phyloP scores from a whole-genome alignment of 2,113 vertebrate species.

The Neodon shergylaensis region DNA sequence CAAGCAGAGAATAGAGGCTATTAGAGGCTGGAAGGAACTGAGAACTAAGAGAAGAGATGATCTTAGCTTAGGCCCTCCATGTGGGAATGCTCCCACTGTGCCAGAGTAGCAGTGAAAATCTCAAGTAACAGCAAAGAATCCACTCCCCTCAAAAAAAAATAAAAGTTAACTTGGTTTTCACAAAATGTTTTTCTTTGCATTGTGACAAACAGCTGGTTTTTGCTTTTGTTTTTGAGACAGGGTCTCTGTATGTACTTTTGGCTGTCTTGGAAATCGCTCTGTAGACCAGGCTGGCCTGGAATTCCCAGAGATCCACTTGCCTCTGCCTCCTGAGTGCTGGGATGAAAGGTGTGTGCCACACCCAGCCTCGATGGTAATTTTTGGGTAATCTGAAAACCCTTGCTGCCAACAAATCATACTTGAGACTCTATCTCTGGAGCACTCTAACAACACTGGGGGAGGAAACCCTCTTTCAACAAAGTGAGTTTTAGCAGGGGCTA shows the following conservation, averaged over 20 bases:
- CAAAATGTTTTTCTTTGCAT: neutral
- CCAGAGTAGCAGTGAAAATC: neutral
- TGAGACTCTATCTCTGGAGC: neutral
- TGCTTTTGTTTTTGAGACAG: neutral
- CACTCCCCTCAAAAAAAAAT: neutral
- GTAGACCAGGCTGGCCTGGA: neutral
- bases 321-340: neutral
- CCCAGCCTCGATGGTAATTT: neutral
- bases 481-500: neutral
- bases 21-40: neutral
- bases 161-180: neutral
- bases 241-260: neutral
- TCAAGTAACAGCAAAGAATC: neutral
- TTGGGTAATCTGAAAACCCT: slow-evolving; percentile 25
- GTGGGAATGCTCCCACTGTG: neutral
- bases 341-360: neutral
- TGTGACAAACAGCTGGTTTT: neutral
- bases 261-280: neutral
- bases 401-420: slow-evolving; percentile 39
- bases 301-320: neutral
- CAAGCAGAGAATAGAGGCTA: slow-evolving; percentile 21
- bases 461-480: neutral
- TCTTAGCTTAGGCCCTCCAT: neutral
- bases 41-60: neutral
- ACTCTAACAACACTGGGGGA: neutral